These are phyloP conservation scores for human DNA, from an alignment of 2,113 vertebrate genomes.

Conservation along the genomic window DNA sequence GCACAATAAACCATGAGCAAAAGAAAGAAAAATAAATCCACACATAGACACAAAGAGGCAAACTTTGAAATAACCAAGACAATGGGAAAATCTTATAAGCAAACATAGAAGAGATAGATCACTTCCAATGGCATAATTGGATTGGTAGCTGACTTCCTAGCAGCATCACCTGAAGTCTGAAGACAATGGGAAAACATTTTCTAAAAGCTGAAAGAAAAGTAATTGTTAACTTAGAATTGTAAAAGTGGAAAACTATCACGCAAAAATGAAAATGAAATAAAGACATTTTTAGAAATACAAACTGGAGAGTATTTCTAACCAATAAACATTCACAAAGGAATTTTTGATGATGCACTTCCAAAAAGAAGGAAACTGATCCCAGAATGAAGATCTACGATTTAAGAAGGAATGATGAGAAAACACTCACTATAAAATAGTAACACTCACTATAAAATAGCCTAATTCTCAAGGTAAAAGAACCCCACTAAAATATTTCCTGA, in stretches of 20 bases:
- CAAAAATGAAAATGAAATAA: background rate
- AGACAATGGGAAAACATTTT: background rate
- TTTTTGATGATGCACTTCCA: background rate
- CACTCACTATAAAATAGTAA: background rate
- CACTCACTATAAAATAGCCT: background rate
- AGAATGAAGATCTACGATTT: background rate
- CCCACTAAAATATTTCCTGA: background rate
- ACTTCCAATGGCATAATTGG: too few species aligned
- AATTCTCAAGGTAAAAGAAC: background rate
- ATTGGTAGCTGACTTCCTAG: too few species aligned
- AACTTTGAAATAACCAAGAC: too few species aligned
- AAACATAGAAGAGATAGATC: too few species aligned
- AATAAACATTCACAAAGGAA: background rate
- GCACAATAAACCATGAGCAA: too few species aligned
- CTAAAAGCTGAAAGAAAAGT: background rate
- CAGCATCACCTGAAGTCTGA: too few species aligned
- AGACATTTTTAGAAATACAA: background rate
- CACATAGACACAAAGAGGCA: too few species aligned
- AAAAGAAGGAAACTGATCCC: background rate
- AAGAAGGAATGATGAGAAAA: constrained; percentile 1
- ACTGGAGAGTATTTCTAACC: background rate
- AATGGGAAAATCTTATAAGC: too few species aligned
- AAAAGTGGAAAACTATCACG: background rate
- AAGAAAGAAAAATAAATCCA: too few species aligned
- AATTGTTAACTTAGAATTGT: background rate